These are phyloP conservation scores for Tryphoninae sp. DNA, from an alignment of 2,888 invertebrate genomes.

Conservation along the genomic window DNA sequence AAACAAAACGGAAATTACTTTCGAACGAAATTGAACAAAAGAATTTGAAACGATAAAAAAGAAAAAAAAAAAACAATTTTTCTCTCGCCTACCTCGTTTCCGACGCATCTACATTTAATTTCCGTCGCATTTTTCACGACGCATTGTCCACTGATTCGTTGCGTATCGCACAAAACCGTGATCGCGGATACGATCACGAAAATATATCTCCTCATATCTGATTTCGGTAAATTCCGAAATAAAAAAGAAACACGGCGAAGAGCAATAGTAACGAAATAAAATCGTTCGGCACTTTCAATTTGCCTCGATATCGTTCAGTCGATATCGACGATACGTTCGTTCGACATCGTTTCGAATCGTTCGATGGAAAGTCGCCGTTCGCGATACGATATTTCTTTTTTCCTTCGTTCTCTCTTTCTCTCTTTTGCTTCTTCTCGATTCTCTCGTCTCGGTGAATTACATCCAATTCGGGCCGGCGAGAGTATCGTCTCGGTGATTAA, in stretches of 20 bases:
- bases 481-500: slow-evolving; percentile 45
- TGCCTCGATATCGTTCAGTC: slow-evolving; percentile 18
- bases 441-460: slow-evolving; percentile 32
- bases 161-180: slow-evolving; percentile 16
- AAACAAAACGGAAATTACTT: not conserved
- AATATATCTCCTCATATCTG: slow-evolving; percentile 50
- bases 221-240: not conserved
- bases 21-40: not conserved
- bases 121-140: slow-evolving; percentile 57
- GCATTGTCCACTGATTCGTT: slow-evolving; percentile 68
- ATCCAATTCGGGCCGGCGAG: slow-evolving; percentile 31
- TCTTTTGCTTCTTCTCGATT: not conserved
- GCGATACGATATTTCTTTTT: slow-evolving; percentile 16
- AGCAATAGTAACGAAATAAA: not conserved
- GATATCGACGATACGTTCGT: not conserved
- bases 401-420: not conserved
- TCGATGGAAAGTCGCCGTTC: not conserved
- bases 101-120: slow-evolving; percentile 68
- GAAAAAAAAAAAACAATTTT: slow-evolving; percentile 18
- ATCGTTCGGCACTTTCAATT: not conserved
- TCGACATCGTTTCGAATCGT: slow-evolving; percentile 20
- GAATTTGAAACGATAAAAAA: not conserved
- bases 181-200: slow-evolving; percentile 39
- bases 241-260: not conserved
- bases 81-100: slow-evolving; percentile 68